Evolutionary conservation across 2,113 vertebrate genomes (phyloP), one percentile per base, ranked within the genome.

Genomic region (Microcebus murinus): DNA sequence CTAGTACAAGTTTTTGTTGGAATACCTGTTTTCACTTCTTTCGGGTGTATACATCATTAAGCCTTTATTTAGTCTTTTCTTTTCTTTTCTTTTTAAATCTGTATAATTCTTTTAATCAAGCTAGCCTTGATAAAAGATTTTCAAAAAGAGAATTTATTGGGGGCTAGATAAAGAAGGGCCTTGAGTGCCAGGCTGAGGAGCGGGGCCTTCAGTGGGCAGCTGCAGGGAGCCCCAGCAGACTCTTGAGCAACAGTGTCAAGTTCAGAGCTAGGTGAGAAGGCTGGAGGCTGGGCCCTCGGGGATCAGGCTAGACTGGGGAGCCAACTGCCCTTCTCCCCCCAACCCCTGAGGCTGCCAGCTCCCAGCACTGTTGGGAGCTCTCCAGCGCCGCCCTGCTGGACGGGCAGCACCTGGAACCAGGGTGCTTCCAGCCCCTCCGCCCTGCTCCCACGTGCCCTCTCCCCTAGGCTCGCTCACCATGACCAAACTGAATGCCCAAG

Each of bases 401-500:
- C 34, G 67, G 9, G 82, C 31, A 12, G 65, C 21, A 0, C 29
- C 52, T 2, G 83, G 68, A 48, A 27, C 12, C 9, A 15, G 34
- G 27, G 59, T 0, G 0, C 25, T 31, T 31, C 52, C 87, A 86
- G 0, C 8, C 34, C 14, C 10, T 15, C 34, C 9, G 76, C 6
- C 31, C 77, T n/a, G 18, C 36, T 84, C 61, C 63, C 42, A 39
- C 8, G 0, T 4, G 0, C 15, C 10, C 63, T 87, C 12, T 36
- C 36, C 29, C 36, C 63, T 25, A 98, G 98, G 93, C 8, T 94
- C 71, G 18, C 67, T 80, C 95, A 45, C 96, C 97, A 99, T 99
- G 99, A 96, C 98, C 63, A 96, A 98, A 82, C 98, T 99, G 97
- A 99, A 95, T 23, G 2, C 95, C 79, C 98, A 99, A 84, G 98